Conservation (phyloP, 2,888 invertebrate genomes). For the Brachypalpus laphriformis region DNA sequence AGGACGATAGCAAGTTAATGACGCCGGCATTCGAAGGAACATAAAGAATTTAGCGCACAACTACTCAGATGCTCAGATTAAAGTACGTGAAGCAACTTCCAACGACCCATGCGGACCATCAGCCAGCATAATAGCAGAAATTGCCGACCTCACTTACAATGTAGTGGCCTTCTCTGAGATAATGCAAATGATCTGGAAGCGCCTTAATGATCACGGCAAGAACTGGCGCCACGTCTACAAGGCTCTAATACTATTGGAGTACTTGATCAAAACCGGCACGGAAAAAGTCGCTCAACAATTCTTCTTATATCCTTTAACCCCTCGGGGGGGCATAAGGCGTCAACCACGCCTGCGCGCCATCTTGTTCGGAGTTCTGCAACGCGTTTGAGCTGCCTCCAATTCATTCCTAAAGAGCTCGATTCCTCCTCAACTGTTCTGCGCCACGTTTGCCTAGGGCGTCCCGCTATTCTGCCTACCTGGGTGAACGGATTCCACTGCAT, state of each 20-base stretch:
- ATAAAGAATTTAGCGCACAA: constrained; percentile 99
- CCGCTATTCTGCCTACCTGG: no score
- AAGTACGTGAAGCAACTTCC: constrained; percentile 99
- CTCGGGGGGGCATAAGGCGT: constrained; percentile 99
- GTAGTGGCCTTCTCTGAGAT: constrained; percentile 99
- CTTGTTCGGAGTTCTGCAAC: no score
- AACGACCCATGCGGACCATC: constrained; percentile 99
- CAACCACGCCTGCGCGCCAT: constrained; percentile 98
- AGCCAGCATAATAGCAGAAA: constrained; percentile 99
- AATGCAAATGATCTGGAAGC: constrained; percentile 99
- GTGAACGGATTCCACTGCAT: no score
- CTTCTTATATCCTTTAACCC: constrained; percentile 98
- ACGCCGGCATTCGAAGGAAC: constrained; percentile 97
- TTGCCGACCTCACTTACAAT: constrained; percentile 99
- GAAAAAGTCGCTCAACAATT: constrained; percentile 99
- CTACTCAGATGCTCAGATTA: constrained; percentile 99
- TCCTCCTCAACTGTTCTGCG: no score
- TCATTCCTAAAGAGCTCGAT: no score
- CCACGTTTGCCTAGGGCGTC: no score
- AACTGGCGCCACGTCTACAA: constrained; percentile 99
- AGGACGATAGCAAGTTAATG: constrained; percentile 96
- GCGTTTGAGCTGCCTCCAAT: no score
- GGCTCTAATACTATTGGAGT: constrained; percentile 95
- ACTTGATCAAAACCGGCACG: constrained; percentile 99
- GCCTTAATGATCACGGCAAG: constrained; percentile 99